Evolutionary conservation across 2,113 vertebrate species (phyloP), one percentile per base, ranked within the genome.

Genomic region (Fregetta grallaria): DNA sequence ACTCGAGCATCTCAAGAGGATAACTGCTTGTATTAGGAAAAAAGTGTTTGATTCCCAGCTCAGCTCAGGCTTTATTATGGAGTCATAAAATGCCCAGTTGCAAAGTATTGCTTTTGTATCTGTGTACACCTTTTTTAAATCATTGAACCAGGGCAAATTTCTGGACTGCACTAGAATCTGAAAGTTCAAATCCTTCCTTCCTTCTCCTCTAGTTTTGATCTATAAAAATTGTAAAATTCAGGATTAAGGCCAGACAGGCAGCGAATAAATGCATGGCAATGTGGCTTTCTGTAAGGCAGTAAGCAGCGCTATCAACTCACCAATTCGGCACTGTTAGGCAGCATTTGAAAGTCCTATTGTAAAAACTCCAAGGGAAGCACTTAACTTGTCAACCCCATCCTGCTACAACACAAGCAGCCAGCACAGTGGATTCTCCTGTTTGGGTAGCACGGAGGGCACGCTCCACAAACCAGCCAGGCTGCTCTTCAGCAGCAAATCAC

Each of bases 321-420:
- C 10, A 10, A 32, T 61, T 67, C 1, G 0, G 76, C 50, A 59
- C 4, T 62, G 70, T 30, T 59, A 42, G 50, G 38, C 40, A 93
- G 59, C 59, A 75, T 76, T 75, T 94, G 18, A 65, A 98, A 97
- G 92, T 94, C 95, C 94, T 94, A 94, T 44, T 63, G 34, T 50
- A 85, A 83, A 52, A 75, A 55, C 73, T 70, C 90, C 80, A 87
- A 95, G 93, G 87, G 96, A 98, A 98, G 95, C 97, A 97, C 95
- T 98, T 97, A 97, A 97, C 94, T 94, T 97, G 92, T 97, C 96
- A 97, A 76, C 86, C 96, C 95, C 93, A 85, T 92, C 86, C 89
- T 59, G 87, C 49, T 44, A 7, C 81, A 76, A 40, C 36, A 45
- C 1, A 6, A 63, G 65, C 26, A 44, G n/a, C 36, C 66, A 66